Conservation (phyloP, 2,888 invertebrate genomes). For the Zeuzera pyrina region DNA sequence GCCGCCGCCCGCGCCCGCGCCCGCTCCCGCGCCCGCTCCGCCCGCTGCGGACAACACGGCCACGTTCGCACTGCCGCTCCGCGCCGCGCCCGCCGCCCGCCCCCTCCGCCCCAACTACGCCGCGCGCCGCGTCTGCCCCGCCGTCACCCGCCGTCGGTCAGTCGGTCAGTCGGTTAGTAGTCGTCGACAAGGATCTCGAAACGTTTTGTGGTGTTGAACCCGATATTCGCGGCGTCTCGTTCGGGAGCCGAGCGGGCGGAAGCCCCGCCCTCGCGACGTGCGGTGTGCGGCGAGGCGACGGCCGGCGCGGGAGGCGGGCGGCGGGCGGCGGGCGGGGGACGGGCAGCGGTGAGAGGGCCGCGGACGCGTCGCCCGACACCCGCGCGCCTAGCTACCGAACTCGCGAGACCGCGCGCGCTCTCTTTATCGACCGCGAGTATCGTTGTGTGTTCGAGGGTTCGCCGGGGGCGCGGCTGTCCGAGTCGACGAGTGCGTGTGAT, state of each 20-base stretch:
- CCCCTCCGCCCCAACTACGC: conserved; percentile 18
- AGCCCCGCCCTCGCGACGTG: conserved; percentile 8
- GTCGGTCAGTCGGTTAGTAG: conserved; percentile 7
- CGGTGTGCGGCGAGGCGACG: conserved; percentile 15
- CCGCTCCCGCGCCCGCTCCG: conserved; percentile 27
- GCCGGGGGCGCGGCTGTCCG: conserved; percentile 73
- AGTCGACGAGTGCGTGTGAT: conserved; percentile 68
- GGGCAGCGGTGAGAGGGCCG: conserved; percentile 29
- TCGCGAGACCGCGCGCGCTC: conserved; percentile 48
- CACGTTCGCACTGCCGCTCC: conserved; percentile 20
- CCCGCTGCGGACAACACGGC: conserved; percentile 63
- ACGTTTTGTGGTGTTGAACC: conserved; percentile 3
- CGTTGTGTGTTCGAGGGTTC: conserved; percentile 42
- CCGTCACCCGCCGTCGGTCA: conserved; percentile 11
- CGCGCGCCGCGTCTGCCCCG: conserved; percentile 10
- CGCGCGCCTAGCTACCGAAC: conserved; percentile 61
- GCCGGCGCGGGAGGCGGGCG: conserved; percentile 13
- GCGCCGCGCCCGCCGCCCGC: conserved; percentile 16
- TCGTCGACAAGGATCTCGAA: conserved; percentile 8
- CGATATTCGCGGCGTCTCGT: conserved; percentile 1
- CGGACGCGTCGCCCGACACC: conserved; percentile 62
- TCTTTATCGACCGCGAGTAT: conserved; percentile 33
- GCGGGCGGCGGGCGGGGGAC: conserved; percentile 23
- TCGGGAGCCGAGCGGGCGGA: conserved; percentile 11
- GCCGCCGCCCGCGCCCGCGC: conserved; percentile 35